These are phyloP conservation scores for Premnoplex brunnescens DNA, from an alignment of 2,797 vertebrate genomes.

Conservation along the genomic window DNA sequence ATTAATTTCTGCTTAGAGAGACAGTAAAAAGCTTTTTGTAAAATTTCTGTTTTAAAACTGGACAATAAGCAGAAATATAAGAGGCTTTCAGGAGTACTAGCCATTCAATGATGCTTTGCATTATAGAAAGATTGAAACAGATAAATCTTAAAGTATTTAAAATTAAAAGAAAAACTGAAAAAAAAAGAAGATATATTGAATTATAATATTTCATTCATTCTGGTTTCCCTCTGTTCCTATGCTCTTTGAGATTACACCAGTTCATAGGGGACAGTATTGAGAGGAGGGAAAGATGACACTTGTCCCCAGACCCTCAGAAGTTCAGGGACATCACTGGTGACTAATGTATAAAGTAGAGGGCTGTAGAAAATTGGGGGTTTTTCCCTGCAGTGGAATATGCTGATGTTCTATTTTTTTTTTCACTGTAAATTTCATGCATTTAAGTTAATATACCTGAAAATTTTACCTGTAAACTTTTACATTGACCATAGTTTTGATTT, in stretches of 20 bases:
- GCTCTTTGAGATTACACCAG: background rate
- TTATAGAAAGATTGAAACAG: background rate
- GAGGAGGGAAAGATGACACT: background rate
- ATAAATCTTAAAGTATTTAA: background rate
- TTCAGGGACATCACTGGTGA: background rate
- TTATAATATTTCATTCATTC: background rate
- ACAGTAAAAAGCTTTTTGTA: background rate
- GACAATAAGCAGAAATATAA: background rate
- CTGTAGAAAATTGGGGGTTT: fast-evolving
- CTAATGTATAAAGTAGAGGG: background rate
- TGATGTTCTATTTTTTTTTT: background rate
- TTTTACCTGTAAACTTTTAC: background rate
- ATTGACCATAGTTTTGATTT: conserved; percentile 52
- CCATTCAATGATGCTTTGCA: background rate
- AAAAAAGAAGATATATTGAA: background rate
- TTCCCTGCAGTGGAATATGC: background rate
- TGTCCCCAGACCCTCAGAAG: background rate
- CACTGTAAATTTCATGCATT: background rate
- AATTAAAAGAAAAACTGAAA: no score
- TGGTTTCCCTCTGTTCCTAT: background rate
- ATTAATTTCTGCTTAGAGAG: background rate
- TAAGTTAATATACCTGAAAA: background rate
- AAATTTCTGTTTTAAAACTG: background rate
- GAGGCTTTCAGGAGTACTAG: background rate
- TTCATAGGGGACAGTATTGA: background rate